Evolutionary conservation across 2,113 vertebrate species (phyloP), one percentile per base, ranked within the genome.

Genomic region (Oncorhynchus tshawytscha): DNA sequence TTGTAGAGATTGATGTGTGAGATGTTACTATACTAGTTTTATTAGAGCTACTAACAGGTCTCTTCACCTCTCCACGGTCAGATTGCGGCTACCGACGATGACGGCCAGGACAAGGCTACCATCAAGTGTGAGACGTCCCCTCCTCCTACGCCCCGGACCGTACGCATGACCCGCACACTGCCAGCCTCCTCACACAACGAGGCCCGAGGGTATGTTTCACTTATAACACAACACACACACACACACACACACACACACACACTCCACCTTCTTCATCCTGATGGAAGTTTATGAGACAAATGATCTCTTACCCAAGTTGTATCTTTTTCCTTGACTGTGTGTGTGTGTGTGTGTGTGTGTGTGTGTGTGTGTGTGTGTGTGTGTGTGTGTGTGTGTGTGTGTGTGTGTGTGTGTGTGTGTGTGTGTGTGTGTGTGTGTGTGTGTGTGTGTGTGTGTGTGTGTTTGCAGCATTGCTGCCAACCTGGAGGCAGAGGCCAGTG

Each of bases 71-170:
- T 62, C n/a, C 20, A 39, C 27, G 22, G 12, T 69, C 90, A 97
- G 97, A 98, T 99, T 78, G 97, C 97, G 34, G 96, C 98, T 3
- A 97, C 97, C 77, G 97, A 99, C 74, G 97, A 99, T 90, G 98
- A 99, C 71, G 96, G 96, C 2, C 94, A 99, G 88, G 97, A 99
- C 88, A 99, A 99, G 92, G 96, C 97, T 76, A 99, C 98, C 69
- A 99, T 99, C 86, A 99, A 98, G 92, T 99, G 98, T 86, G 98
- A 99, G 94, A 99, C 97, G 2, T 99, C 98, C 67, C 98, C 98
- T 67, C 98, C 98, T 67, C 85, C 97, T 2, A 99, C 97, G 20
- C 98, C 98, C 1, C 95, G 97, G 89, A 94, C 95, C 8, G 91
- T 97, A 82, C 95, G 98, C 85, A 97, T 99, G 97, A 97, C 98